Base-by-base conservation (phyloP, 2,113 vertebrate genomes). In the Melanostigma gelatinosum region DNA sequence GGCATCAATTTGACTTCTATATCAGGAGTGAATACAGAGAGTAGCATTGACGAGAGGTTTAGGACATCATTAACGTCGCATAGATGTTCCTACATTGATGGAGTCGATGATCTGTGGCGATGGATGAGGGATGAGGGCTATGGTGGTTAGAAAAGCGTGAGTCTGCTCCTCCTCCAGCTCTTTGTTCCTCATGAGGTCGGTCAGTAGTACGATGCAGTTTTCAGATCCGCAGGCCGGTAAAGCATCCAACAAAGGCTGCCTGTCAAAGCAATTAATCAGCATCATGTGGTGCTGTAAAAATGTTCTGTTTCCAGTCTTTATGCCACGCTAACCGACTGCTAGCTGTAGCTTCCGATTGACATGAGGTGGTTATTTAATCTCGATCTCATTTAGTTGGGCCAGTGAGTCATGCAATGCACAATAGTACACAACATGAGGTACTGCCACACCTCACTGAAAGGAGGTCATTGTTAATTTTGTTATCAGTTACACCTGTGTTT, bases 151-250 rank as follows among this genome's bases (percentile, higher is more conserved):
- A 79, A 95, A 95, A 16, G 91, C 84, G 4, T 93, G 88, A 11
- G 76, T 65, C 86, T 90, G 93, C 0, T 95, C 95, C 9, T 92
- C 91, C 29, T 96, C 96, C 3, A 95, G 64, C 87, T 97, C 96
- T 70, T 83, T 82, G 0, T 86, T 93, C 74, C 58, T 40, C 62
- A 96, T 90, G 8, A 97, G 93, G 60, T 95, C 95, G 46, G 85
- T 94, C 93, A 96, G 93, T 57, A 97, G 90, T 7, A 91, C 4
- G 66, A 97, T 80, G 65, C 97, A 97, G 20, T 92, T 91, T 87
- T 97, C 96, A 4, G 95, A 96, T 63, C 95, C 95, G 86, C 97
- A 97, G 6, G 94, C 93, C 18, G 94, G 94, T 66, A 98, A 91
- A 29, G 96, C 95, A 11, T 97, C 96, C 89, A 94, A 50, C 52